Evolutionary conservation across 1,140 invertebrate species (phyloP), one percentile per base, ranked within the genome.

Genomic region (Dreissena rostriformis): DNA sequence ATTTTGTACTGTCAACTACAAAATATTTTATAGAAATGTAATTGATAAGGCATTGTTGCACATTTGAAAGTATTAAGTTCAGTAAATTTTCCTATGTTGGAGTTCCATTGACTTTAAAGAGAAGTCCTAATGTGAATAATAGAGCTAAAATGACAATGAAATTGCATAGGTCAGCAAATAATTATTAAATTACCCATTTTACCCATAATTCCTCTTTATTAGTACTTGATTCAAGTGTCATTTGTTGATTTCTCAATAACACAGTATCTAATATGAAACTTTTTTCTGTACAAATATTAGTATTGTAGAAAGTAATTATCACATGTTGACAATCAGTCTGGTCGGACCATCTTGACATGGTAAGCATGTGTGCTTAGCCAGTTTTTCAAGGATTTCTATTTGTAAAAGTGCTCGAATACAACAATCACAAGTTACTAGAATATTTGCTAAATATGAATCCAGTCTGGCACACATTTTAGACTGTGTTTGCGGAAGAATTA

Each of bases 351-450:
- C 57, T 61, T 61, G 57, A 61, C 57, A 61, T 61, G 11, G 2
- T n/a, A 61, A n/a, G 22, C 57, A 61, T 61, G 57, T 61, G 17
- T 61, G 57, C 57, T 61, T 19, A 61, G 22, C 22, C 17, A 61
- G 17, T n/a, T 61, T 61, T 61, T 61, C 17, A 61, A 61, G 57
- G 57, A n/a, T 61, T 61, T 61, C 57, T 61, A 24, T 61, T 61
- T 61, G 22, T 19, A n/a, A 61, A 61, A 24, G 57, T n/a, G 57
- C 17, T 61, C 57, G 17, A n/a, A 24, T n/a, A 61, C 17, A 61
- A 61, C 57, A 61, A 61, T 61, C 17, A 61, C 57, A n/a, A n/a
- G 57, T 61, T 61, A 61, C 57, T 61, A 19, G 17, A 61, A 61
- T 61, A 61, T 61, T 61, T 61, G 57, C 57, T 24, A 61, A 11